Base-by-base conservation (phyloP, 2,797 vertebrate species). In the Novumbra hubbsi region DNA sequence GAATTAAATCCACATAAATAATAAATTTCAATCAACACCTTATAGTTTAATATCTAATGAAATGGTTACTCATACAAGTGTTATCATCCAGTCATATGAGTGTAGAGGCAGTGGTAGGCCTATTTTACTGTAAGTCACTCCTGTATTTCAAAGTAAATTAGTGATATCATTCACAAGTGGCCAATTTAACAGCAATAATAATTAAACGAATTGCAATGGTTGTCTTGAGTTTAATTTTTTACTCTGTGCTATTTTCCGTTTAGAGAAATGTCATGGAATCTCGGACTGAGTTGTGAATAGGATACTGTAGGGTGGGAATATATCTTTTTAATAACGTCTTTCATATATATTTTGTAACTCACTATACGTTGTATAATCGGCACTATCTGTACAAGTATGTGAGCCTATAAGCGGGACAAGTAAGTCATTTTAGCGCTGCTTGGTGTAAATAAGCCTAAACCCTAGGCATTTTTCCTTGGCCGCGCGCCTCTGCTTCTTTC, bases 401-500 rank as follows among this genome's bases (percentile, higher is more conserved):
- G 41, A 45, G 41, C 41, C 41, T 45, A 45, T 45, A 45, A 45
- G 41, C 41, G 41, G 41, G 9, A 45, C 41, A 45, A 45, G 41
- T 45, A 50, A 50, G 48, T 70, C 17, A 70, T 30, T 32, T 70
- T 70, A 70, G 68, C 68, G 49, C 49, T 16, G 63, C 16, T 52
- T 55, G 16, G 27, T 70, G 48, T 50, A 48, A 48, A 68, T 70
- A 30, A 52, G 28, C 66, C 69, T 70, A 30, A 52, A 50, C 66
- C 69, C 85, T 90, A 87, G 91, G 91, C 88, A 45, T 65, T 34
- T 73, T 70, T 69, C 52, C 41, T 49, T 65, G 60, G 34, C 63
- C 3, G 21, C 30, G 14, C 24, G 32, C 34, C 49, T 72, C 90
- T 90, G 92, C 88, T 91, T 86, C 91, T 91, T 90, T 94, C 92